phyloP scores from a whole-genome alignment of 2,113 vertebrate species.

The Astur gentilis region DNA sequence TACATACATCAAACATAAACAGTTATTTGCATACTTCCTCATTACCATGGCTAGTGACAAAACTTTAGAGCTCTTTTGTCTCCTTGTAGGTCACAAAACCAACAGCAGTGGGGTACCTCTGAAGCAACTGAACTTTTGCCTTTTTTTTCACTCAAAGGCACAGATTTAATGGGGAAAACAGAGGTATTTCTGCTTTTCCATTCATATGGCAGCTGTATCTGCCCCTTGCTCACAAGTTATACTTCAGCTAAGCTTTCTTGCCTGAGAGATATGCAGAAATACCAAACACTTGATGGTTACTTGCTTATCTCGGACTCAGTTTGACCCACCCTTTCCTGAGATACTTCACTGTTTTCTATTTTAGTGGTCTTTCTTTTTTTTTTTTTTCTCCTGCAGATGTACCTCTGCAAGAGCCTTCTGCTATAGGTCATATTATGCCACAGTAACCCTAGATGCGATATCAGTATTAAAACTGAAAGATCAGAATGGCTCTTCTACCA shows the following conservation, averaged over 20 bases:
- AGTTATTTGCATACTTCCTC: not conserved
- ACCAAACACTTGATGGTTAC: not conserved
- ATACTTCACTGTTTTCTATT: constrained; percentile 18
- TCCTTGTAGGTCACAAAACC: not conserved
- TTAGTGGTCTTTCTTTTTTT: not conserved
- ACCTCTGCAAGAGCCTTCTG: not conserved
- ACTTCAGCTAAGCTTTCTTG: not conserved
- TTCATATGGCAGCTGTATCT: not conserved
- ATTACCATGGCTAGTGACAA: not conserved
- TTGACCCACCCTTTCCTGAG: constrained; percentile 55
- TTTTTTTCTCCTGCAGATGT: not conserved
- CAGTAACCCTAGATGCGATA: not conserved
- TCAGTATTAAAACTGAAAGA: not conserved
- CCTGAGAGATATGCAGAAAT: not conserved
- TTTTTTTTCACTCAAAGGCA: not conserved
- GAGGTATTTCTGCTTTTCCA: not conserved
- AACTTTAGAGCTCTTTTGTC: not conserved
- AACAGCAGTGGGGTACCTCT: not conserved
- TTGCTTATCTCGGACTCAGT: not conserved
- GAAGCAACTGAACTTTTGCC: not conserved
- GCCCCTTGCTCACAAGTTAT: not conserved
- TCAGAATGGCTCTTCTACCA: not conserved
- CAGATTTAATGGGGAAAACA: not conserved
- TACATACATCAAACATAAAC: not conserved
- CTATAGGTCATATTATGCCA: not conserved